These are phyloP conservation scores for Ecdyonurus torrentis DNA, from an alignment of 2,888 invertebrate genomes.

Conservation along the genomic window DNA sequence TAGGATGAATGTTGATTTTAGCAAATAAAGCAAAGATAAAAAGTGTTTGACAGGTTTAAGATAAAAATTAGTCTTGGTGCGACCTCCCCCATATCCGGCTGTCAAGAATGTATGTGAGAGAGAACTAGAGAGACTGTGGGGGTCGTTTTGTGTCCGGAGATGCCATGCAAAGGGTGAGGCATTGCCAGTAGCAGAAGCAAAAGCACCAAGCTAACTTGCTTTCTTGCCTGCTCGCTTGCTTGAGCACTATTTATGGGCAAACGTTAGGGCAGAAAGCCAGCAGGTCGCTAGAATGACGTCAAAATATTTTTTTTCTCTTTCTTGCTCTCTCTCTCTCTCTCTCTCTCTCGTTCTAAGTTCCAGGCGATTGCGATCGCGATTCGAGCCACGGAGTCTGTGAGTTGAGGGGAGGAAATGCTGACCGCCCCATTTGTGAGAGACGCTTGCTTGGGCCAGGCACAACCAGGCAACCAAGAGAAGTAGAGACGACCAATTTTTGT, in stretches of 20 bases:
- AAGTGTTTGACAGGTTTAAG: background rate
- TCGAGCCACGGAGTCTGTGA: background rate
- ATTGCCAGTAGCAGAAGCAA: too few relatives aligned
- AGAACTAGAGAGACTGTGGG: background rate
- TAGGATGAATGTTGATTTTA: too few relatives aligned
- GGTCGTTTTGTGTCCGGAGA: too few relatives aligned
- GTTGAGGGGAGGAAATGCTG: background rate
- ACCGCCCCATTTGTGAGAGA: background rate
- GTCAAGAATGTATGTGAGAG: background rate
- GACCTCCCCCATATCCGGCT: background rate
- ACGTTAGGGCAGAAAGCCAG: background rate
- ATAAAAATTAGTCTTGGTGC: background rate
- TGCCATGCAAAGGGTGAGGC: too few relatives aligned
- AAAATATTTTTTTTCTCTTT: background rate
- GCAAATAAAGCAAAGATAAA: too few relatives aligned
- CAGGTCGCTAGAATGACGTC: background rate
- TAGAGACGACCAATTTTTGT: conserved; percentile 1
- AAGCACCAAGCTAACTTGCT: too few relatives aligned
- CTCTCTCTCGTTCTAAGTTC: background rate
- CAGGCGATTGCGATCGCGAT: background rate
- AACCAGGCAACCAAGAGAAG: too few relatives aligned
- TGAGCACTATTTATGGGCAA: background rate
- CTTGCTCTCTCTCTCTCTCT: background rate
- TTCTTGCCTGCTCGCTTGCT: background rate
- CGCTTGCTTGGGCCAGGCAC: background rate